Evolutionary conservation across 2,797 vertebrate species (phyloP), one percentile per base, ranked within the genome.

Genomic region (Xenops minutus): DNA sequence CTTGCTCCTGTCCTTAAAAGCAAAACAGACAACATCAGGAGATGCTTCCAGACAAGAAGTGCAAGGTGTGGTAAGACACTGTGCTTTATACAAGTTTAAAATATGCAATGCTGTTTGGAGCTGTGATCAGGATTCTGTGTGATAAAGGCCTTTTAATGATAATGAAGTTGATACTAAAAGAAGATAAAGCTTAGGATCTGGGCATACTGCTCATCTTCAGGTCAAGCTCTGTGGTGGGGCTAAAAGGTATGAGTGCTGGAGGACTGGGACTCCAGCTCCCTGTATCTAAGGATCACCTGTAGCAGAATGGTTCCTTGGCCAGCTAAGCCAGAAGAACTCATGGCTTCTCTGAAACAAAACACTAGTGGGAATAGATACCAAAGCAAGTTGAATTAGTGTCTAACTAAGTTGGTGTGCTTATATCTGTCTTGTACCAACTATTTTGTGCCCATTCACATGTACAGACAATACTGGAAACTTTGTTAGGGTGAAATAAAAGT

Each of bases 41-140:
- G 87, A 52, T 61, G 21, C 69, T 96, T 92, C 49, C 94, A 96
- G 82, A 48, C 48, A 56, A 48, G 92, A 96, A 54, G 44, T 51
- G 19, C 56, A 95, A 95, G 39, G 24, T 77, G 19, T 56, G 43
- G 24, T 73, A 81, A 84, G 82, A 88, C 30, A 63, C 66, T 36
- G 37, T 84, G 85, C 74, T 89, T 93, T 75, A 75, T 55, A 83
- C 43, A 64, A 90, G 73, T 87, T 85, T 84, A 88, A 85, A 94
- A 73, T 48, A 93, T 14, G 68, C 81, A 95, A 22, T 34, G 27
- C 61, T 88, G 32, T 85, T 85, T 95, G 89, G 85, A 95, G 88
- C 90, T 87, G 54, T 85, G 78, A 81, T 94, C 94, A 78, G 10
- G 29, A 29, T 80, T 96, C 44, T 78, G 58, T 62, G 62, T 58